Conservation (phyloP, 1,140 invertebrate genomes). For the Spodoptera litura region DNA sequence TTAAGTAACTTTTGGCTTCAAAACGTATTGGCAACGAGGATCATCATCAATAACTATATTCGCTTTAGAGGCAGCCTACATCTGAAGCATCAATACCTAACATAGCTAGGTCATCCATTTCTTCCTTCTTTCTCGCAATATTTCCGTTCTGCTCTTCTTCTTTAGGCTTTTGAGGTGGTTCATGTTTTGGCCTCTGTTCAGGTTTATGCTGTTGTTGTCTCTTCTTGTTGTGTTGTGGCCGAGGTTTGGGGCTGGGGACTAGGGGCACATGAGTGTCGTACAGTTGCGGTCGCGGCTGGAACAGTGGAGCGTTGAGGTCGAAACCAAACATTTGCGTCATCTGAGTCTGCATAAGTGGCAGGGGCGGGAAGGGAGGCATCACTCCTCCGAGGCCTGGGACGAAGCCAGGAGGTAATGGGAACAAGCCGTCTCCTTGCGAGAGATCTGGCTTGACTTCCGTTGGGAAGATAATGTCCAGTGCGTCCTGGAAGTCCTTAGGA, state of each 20-base stretch:
- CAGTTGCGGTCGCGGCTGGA: conserved; percentile 65
- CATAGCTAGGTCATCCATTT: conserved; percentile 89
- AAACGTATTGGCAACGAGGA: no score
- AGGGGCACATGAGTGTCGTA: conserved; percentile 76
- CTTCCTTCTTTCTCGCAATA: conserved; percentile 75
- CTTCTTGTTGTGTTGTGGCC: conserved; percentile 47
- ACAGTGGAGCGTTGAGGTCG: conserved; percentile 68
- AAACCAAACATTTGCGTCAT: conserved; percentile 81
- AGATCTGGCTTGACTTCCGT: conserved; percentile 68
- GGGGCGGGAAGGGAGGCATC: conserved; percentile 63
- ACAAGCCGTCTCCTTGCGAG: conserved; percentile 61
- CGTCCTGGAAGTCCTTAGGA: conserved; percentile 89
- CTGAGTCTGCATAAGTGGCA: conserved; percentile 63
- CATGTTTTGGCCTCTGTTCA: conserved; percentile 13
- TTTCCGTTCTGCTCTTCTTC: conserved; percentile 32
- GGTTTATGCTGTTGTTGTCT: conserved; percentile 36
- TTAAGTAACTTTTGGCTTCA: no score
- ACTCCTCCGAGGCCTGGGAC: conserved; percentile 59
- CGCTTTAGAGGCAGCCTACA: conserved; percentile 81
- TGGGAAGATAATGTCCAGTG: conserved; percentile 91
- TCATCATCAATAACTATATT: no score
- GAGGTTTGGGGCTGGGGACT: conserved; percentile 52
- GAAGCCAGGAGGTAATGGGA: conserved; percentile 65
- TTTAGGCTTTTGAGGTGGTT: neutral
- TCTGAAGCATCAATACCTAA: conserved; percentile 90